phyloP scores from a whole-genome alignment of 2,113 vertebrate species.

The Pseudopipra pipra region DNA sequence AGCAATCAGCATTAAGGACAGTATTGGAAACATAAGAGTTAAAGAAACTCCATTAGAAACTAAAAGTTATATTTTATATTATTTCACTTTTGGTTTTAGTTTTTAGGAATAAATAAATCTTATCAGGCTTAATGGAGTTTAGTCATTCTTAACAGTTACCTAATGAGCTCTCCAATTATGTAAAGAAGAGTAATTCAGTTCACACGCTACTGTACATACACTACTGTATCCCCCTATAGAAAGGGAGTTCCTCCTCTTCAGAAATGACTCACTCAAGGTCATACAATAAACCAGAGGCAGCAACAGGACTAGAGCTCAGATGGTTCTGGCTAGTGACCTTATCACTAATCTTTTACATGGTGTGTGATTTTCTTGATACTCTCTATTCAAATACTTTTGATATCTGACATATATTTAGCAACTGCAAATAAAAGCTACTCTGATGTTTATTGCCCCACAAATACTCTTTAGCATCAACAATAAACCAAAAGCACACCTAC shows the following conservation, averaged over 20 bases:
- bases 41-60: background rate
- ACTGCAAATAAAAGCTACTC: background rate
- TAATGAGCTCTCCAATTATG: constrained; percentile 5
- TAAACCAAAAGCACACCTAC: background rate
- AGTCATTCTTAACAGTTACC: background rate
- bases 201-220: background rate
- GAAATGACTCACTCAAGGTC: background rate
- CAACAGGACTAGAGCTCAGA: background rate
- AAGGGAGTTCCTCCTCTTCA: background rate
- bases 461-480: background rate
- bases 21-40: background rate
- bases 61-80: background rate
- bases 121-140: background rate
- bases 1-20: background rate
- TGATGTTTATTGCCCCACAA: background rate
- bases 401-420: background rate
- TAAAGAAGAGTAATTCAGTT: background rate
- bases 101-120: background rate
- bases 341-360: background rate
- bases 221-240: background rate
- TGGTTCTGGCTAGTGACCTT: background rate
- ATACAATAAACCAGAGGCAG: background rate
- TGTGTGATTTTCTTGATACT: background rate
- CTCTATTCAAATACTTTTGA: background rate
- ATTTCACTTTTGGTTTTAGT: background rate